phyloP scores from a whole-genome alignment of 2,888 invertebrate species.

The Oscheius sp. region DNA sequence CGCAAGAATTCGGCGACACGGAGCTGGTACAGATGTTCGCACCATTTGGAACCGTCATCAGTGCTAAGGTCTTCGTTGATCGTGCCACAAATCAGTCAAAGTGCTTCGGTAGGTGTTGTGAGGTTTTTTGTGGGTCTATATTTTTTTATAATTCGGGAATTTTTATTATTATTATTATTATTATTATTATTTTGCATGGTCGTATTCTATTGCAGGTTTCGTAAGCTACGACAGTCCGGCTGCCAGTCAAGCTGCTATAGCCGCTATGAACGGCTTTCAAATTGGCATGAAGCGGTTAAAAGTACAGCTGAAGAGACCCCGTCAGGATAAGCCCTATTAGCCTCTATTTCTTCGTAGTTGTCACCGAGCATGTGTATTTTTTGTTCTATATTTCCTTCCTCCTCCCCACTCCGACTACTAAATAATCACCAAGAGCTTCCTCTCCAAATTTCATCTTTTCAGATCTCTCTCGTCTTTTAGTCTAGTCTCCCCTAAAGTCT shows the following conservation, averaged over 20 bases:
- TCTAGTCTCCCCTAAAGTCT: not conserved
- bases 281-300: conserved; percentile 99
- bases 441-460: not conserved
- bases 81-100: conserved; percentile 99
- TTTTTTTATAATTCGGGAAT: not conserved
- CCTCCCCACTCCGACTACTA: not conserved
- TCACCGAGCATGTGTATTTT: no score
- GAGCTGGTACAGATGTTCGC: conserved; percentile 99
- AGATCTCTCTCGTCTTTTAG: not conserved
- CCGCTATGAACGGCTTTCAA: conserved; percentile 99
- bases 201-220: conserved; percentile 80
- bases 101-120: conserved; percentile 85
- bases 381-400: not conserved
- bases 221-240: conserved; percentile 99
- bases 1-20: conserved; percentile 98
- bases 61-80: conserved; percentile 99
- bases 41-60: conserved; percentile 98
- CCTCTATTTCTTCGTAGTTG: conserved; percentile 1
- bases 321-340: conserved; percentile 95
- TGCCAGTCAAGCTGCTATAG: conserved; percentile 97
- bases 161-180: not conserved
- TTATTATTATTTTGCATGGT: not conserved
- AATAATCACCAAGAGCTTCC: not conserved
- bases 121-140: not conserved
- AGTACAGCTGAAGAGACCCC: conserved; percentile 98